Evolutionary conservation across 1,140 invertebrate genomes (phyloP).

Genomic region (Zaprionus ghesquierei): DNA sequence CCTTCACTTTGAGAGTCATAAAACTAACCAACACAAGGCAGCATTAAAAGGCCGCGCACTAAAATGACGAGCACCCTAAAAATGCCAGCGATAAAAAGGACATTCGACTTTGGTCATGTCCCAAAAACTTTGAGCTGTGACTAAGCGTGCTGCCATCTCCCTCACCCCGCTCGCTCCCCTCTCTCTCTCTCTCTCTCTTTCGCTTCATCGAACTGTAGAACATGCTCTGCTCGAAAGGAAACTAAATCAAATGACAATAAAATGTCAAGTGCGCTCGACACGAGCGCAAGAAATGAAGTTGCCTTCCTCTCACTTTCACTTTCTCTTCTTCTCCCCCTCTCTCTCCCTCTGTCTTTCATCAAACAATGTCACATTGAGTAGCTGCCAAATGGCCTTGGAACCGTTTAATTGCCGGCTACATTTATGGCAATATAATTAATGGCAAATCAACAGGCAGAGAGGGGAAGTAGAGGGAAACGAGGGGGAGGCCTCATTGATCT

Average conservation of each 20-base stretch:
- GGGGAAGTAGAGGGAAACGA: neutral
- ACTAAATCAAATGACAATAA: conserved; percentile 3
- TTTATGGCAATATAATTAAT: neutral
- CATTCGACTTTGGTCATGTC: neutral
- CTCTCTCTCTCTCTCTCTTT: neutral
- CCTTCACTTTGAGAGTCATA: conserved; percentile 7
- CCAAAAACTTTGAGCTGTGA: neutral
- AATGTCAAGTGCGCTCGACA: neutral
- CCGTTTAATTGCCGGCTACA: neutral
- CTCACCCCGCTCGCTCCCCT: neutral
- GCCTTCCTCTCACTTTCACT: neutral
- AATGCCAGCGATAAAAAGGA: conserved; percentile 25
- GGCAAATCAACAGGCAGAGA: neutral
- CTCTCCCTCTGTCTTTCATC: neutral
- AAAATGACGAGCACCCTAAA: conserved; percentile 19
- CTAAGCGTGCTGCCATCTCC: neutral
- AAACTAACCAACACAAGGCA: conserved; percentile 46
- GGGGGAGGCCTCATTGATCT: neutral
- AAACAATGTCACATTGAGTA: neutral
- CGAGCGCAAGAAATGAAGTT: neutral
- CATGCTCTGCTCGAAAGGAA: neutral
- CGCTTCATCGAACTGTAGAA: neutral
- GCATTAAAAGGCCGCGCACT: conserved; percentile 29
- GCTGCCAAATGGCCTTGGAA: neutral
- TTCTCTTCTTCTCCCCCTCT: neutral